phyloP scores from a whole-genome alignment of 2,113 vertebrate genomes.

The Antechinus stuartii region DNA sequence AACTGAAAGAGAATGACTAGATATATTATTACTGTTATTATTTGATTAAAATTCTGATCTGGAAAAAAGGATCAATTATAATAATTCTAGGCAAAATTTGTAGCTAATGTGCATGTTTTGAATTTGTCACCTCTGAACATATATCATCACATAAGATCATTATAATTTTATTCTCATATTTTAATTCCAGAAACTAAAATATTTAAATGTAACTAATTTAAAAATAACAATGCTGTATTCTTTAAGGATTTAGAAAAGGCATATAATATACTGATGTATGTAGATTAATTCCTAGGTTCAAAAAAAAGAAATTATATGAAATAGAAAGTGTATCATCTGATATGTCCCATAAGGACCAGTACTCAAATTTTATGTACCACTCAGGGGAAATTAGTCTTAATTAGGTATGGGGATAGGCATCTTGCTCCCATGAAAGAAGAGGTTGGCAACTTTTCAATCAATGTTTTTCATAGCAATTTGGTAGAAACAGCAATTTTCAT shows the following conservation, averaged over 20 bases:
- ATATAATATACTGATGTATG: background rate
- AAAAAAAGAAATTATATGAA: conserved; percentile 18
- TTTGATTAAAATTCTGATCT: background rate
- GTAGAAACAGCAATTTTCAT: background rate
- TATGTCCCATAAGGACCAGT: background rate
- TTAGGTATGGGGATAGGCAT: conserved; percentile 1
- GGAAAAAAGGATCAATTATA: background rate
- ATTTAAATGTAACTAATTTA: background rate
- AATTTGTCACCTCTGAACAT: background rate
- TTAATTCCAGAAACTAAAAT: background rate
- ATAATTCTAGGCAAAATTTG: background rate
- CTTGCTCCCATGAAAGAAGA: background rate
- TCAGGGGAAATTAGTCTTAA: conserved; percentile 54
- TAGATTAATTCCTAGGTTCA: conserved; percentile 9
- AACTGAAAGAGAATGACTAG: background rate
- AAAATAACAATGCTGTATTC: background rate
- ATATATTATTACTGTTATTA: background rate
- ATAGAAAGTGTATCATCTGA: background rate
- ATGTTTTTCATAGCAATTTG: background rate
- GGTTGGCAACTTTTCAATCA: background rate
- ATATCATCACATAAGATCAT: background rate
- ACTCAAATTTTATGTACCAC: background rate
- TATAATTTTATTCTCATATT: background rate
- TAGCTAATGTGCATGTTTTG: too few species aligned
- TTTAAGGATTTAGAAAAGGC: background rate